These are phyloP conservation scores for Drosophila ananassae DNA, from an alignment of 1,140 invertebrate species.

Conservation along the genomic window DNA sequence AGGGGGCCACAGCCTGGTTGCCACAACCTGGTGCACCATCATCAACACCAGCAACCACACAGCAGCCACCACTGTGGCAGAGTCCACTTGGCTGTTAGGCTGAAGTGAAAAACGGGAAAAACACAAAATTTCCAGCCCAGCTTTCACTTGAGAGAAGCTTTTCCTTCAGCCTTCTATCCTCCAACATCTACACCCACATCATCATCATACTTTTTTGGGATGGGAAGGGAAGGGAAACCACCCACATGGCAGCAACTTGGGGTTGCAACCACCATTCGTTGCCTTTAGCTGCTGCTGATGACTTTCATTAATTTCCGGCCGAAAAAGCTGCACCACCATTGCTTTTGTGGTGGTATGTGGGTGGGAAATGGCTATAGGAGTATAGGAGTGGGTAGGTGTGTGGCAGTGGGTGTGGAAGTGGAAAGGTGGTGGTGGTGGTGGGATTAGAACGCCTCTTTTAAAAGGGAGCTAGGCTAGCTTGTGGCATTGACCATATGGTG, in stretches of 20 bases:
- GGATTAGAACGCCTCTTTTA: constrained; percentile 24
- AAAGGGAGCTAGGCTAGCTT: not conserved
- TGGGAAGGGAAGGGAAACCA: constrained; percentile 5
- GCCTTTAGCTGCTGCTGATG: constrained; percentile 35
- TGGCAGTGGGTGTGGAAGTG: not conserved
- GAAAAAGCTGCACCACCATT: constrained; percentile 48
- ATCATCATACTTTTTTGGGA: not conserved
- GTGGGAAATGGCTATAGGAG: not conserved
- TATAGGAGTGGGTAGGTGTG: not conserved
- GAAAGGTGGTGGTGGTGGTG: constrained; percentile 3
- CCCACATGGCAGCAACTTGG: constrained; percentile 39
- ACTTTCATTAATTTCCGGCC: constrained; percentile 59
- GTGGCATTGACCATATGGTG: constrained; percentile 29
- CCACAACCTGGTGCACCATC: constrained; percentile 48
- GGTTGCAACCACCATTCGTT: constrained; percentile 47
- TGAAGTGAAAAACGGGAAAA: constrained; percentile 15
- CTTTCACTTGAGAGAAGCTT: constrained; percentile 50
- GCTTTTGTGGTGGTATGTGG: not conserved
- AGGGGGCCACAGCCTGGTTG: constrained; percentile 20
- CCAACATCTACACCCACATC: not conserved
- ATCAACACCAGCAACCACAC: constrained; percentile 40
- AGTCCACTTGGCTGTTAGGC: not conserved
- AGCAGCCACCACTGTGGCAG: constrained; percentile 37
- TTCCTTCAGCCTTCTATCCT: constrained; percentile 3
- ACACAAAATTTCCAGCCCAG: constrained; percentile 38